Evolutionary conservation across 1,140 invertebrate species (phyloP).

Genomic region (Laodelphax striatellus): DNA sequence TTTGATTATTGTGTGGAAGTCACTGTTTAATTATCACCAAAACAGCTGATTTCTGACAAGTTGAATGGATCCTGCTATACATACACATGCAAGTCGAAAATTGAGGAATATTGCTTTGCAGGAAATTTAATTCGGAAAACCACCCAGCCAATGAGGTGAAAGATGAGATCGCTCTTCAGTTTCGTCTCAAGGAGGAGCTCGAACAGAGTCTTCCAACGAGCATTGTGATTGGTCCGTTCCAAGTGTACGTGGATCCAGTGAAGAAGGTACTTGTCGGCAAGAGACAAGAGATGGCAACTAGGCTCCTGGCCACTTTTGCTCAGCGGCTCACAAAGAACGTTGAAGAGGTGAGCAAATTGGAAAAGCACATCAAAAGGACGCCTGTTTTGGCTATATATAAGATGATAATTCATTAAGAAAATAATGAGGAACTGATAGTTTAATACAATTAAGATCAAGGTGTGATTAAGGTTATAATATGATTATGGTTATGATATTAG

Average conservation of each 20-base stretch:
- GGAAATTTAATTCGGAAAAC: slow-evolving; percentile 39
- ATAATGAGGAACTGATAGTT: too few species aligned
- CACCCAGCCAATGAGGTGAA: slow-evolving; percentile 39
- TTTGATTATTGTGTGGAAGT: too few species aligned
- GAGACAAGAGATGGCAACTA: slow-evolving; percentile 38
- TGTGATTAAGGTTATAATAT: too few species aligned
- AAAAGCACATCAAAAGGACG: too few species aligned
- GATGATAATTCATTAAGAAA: too few species aligned
- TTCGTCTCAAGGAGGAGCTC: slow-evolving; percentile 37
- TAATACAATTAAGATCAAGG: too few species aligned
- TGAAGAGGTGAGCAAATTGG: slow-evolving; percentile 33
- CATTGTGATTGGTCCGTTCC: slow-evolving; percentile 58
- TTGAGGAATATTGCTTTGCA: slow-evolving; percentile 27
- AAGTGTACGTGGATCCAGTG: slow-evolving; percentile 44
- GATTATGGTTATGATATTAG: too few species aligned
- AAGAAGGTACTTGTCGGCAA: slow-evolving; percentile 43
- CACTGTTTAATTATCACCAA: too few species aligned
- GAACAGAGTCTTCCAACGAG: slow-evolving; percentile 38
- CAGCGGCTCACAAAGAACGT: slow-evolving; percentile 35
- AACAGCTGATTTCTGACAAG: too few species aligned
- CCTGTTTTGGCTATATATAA: too few species aligned
- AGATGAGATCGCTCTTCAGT: slow-evolving; percentile 45
- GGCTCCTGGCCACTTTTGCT: slow-evolving; percentile 46
- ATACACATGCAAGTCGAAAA: too few species aligned
- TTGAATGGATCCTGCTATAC: too few species aligned